Conservation (phyloP, 1,140 invertebrate species). For the Aphis craccivora region DNA sequence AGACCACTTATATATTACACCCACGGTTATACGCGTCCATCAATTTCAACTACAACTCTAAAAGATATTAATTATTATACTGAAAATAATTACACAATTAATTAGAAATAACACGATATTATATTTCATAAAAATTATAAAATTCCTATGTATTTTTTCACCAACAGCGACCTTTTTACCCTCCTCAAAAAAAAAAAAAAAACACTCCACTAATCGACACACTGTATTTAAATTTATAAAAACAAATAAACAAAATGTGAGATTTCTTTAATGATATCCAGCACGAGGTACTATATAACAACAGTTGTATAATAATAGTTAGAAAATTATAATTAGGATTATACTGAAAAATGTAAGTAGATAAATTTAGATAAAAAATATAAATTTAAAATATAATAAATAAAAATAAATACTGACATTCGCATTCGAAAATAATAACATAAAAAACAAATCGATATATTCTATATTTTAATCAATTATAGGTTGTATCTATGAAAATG, state of each 20-base stretch:
- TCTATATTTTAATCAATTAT: not conserved
- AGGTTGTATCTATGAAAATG: not conserved
- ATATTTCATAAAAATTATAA: not conserved
- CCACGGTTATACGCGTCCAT: not conserved
- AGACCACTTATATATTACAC: not conserved
- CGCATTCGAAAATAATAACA: not conserved
- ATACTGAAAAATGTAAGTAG: not conserved
- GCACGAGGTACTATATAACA: not conserved
- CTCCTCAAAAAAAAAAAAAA: too few relatives aligned
- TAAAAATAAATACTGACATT: not conserved
- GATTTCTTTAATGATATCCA: not conserved
- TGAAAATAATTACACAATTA: too few relatives aligned
- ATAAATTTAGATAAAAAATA: too few relatives aligned
- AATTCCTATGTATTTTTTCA: not conserved
- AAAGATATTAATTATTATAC: too few relatives aligned
- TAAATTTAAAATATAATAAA: not conserved
- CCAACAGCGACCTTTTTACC: too few relatives aligned
- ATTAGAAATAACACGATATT: too few relatives aligned
- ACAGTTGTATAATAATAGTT: not conserved
- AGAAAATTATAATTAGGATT: not conserved
- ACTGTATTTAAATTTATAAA: not conserved
- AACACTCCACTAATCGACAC: too few relatives aligned
- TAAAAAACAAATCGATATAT: not conserved
- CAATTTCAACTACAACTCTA: not conserved
- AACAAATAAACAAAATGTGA: not conserved